phyloP scores from a whole-genome alignment of 1,140 invertebrate species.

The Zaprionus capensis region DNA sequence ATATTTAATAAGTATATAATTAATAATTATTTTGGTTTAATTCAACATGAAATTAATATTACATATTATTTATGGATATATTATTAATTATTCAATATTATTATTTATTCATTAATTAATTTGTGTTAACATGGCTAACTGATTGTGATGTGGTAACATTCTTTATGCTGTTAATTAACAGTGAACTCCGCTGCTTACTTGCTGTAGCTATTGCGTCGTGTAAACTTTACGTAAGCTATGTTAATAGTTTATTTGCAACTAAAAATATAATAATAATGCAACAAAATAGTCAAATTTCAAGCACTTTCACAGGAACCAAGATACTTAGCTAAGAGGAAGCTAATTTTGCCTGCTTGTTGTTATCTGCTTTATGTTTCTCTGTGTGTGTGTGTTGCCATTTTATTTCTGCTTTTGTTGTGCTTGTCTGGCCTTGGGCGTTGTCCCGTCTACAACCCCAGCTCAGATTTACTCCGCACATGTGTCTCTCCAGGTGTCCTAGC shows the following conservation, averaged over 20 bases:
- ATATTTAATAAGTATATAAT: not conserved
- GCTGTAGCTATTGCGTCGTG: too few relatives aligned
- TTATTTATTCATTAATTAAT: not conserved
- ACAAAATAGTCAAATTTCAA: not conserved
- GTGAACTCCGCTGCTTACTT: too few relatives aligned
- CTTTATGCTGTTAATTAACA: too few relatives aligned
- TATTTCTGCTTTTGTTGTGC: constrained; percentile 25
- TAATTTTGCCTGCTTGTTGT: constrained; percentile 24
- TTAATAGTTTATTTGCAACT: too few relatives aligned
- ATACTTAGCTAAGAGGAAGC: not conserved
- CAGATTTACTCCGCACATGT: constrained; percentile 24
- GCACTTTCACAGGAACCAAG: not conserved
- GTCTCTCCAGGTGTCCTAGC: constrained; percentile 50
- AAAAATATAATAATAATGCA: not conserved
- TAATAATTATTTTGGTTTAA: not conserved
- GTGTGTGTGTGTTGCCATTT: not conserved
- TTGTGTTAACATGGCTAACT: not conserved
- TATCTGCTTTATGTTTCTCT: constrained; percentile 43
- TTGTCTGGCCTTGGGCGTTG: constrained; percentile 46
- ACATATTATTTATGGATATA: not conserved
- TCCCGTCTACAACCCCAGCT: not conserved
- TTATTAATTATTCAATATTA: not conserved
- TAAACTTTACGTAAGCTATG: too few relatives aligned
- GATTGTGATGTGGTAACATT: too few relatives aligned
- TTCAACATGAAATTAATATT: too few relatives aligned